Percentiles rank a stretch among this genome's conserved stretches.
These are phyloP conservation scores for Sarcophaga carnaria DNA, from an alignment of 2,888 invertebrate species.

Conservation along the genomic window DNA sequence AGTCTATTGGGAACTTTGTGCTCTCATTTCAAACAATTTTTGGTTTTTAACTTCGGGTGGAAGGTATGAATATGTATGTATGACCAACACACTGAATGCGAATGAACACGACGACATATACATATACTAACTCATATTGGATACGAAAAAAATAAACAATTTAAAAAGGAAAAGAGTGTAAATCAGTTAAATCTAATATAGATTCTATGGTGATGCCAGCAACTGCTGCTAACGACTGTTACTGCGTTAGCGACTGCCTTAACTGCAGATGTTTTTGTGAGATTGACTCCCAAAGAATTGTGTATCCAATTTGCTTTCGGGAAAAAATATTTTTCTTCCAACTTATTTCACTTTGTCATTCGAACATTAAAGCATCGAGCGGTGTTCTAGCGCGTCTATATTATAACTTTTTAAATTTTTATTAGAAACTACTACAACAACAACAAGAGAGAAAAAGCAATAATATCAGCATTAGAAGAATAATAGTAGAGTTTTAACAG, in stretches of 20 bases:
- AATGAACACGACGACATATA: not conserved
- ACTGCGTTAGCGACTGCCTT: not conserved
- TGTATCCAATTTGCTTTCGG: conserved; percentile 51
- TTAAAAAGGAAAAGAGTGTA: not conserved
- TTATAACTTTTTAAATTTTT: conserved; percentile 23
- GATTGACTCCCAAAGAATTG: conserved; percentile 13
- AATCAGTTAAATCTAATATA: conserved; percentile 48
- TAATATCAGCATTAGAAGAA: conserved; percentile 30
- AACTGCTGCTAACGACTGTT: conserved; percentile 1
- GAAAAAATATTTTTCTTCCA: conserved; percentile 47
- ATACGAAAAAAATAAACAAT: not conserved
- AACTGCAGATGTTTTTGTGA: conserved; percentile 7
- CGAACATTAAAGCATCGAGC: conserved; percentile 64
- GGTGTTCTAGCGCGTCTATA: conserved; percentile 31
- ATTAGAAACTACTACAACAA: conserved; percentile 31
- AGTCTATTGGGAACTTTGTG: not conserved
- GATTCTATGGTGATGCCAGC: conserved; percentile 35
- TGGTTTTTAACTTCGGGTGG: not conserved
- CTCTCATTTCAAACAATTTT: conserved; percentile 33
- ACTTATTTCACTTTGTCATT: conserved; percentile 67
- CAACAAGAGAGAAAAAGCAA: conserved; percentile 3
- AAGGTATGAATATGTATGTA: conserved; percentile 2
- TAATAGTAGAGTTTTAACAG: conserved; percentile 37
- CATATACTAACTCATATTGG: not conserved
- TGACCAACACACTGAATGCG: not conserved